These are phyloP conservation scores for Sebastiscus tertius DNA, from an alignment of 2,797 vertebrate species.

Conservation along the genomic window DNA sequence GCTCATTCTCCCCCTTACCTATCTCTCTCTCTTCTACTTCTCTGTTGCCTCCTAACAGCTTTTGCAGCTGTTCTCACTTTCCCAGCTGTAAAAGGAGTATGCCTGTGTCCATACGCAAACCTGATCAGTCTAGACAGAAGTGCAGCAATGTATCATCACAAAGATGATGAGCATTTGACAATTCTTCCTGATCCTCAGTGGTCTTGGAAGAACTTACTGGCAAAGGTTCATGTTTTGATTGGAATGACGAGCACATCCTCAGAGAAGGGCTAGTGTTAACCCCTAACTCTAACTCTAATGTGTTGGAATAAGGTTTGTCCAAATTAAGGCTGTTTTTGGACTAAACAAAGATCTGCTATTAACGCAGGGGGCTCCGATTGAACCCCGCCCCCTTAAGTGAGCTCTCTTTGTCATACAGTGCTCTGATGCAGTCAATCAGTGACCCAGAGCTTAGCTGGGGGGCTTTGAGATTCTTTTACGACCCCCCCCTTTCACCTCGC, in stretches of 20 bases:
- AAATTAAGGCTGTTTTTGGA: slow-evolving; percentile 44
- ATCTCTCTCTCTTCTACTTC: slow-evolving; percentile 11
- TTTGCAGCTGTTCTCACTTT: slow-evolving; percentile 71
- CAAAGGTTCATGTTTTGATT: not conserved
- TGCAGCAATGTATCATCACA: not conserved
- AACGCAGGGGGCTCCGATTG: slow-evolving; percentile 45
- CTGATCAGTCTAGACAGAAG: not conserved
- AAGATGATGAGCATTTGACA: not conserved
- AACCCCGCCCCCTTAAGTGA: slow-evolving; percentile 69
- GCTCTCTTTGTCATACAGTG: slow-evolving; percentile 70
- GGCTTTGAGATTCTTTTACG: slow-evolving; percentile 78
- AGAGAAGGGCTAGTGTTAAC: not conserved
- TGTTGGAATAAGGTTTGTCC: slow-evolving; percentile 18
- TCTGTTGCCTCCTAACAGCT: slow-evolving; percentile 53
- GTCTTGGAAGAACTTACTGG: not conserved
- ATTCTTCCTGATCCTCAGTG: not conserved
- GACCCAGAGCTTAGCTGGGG: slow-evolving; percentile 76
- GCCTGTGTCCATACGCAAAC: slow-evolving; percentile 8
- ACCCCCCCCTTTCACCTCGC: slow-evolving; percentile 64
- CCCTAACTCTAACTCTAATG: not conserved
- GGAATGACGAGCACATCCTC: not conserved
- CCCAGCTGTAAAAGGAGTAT: slow-evolving; percentile 26
- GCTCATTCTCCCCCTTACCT: slow-evolving; percentile 7
- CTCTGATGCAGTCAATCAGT: slow-evolving; percentile 79
- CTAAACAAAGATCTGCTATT: slow-evolving; percentile 54